Percentiles rank a stretch among this genome's conserved stretches.
Evolutionary conservation across 2,797 vertebrate species (phyloP).

Genomic region (Anabas testudineus): DNA sequence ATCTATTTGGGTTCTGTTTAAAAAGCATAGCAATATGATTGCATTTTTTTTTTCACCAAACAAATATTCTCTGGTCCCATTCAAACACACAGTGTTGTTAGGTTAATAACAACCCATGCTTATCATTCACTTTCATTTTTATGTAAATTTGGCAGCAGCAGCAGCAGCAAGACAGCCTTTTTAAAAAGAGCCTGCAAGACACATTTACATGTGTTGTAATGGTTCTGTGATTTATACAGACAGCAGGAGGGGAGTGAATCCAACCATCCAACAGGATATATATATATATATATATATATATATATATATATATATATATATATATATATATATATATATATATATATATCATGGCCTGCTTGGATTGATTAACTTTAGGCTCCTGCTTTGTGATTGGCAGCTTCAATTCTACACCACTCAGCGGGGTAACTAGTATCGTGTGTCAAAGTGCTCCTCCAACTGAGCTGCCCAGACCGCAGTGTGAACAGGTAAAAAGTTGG

Average conservation of each 20-base stretch:
- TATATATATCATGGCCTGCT: slow-evolving; percentile 68
- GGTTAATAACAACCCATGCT: slow-evolving; percentile 50
- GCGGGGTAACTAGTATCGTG: slow-evolving; percentile 62
- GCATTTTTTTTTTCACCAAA: slow-evolving; percentile 36
- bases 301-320: slow-evolving; percentile 61
- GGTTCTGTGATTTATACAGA: slow-evolving; percentile 58
- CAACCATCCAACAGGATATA: slow-evolving; percentile 60
- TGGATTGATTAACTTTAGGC: slow-evolving; percentile 77
- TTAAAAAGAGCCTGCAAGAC: slow-evolving; percentile 37
- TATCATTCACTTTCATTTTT: slow-evolving; percentile 56
- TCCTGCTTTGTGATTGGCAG: slow-evolving; percentile 77
- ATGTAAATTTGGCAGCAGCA: slow-evolving; percentile 52
- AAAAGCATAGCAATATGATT: slow-evolving; percentile 17
- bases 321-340: too few relatives aligned
- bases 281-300: slow-evolving; percentile 61
- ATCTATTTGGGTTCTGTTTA: slow-evolving; percentile 25
- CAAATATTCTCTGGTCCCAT: slow-evolving; percentile 26
- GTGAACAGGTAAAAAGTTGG: slow-evolving; percentile 38
- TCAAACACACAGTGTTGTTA: slow-evolving; percentile 47
- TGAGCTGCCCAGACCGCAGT: slow-evolving; percentile 55
- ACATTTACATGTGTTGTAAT: slow-evolving; percentile 72
- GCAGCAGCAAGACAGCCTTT: slow-evolving; percentile 33
- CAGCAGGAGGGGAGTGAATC: slow-evolving; percentile 65
- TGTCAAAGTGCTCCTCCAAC: slow-evolving; percentile 68
- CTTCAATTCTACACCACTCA: slow-evolving; percentile 72